A percentile compares a stretch with the other conserved stretches of the same genome.
Conservation (phyloP, 2,113 vertebrate species). For the Engystomops pustulosus region DNA sequence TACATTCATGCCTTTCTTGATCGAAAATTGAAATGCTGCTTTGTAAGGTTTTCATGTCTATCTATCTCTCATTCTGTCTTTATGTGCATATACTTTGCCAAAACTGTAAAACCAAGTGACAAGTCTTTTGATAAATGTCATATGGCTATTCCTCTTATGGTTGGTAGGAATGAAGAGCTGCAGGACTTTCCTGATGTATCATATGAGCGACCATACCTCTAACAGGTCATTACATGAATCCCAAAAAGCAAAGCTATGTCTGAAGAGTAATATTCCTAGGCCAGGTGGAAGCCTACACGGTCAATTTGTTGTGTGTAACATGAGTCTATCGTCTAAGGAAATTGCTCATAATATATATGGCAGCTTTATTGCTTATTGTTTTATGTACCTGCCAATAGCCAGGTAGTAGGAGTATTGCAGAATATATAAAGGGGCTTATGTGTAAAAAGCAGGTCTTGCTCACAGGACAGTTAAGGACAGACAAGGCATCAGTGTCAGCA, state of each 20-base stretch:
- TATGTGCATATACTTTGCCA: not conserved
- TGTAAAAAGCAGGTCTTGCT: too few species aligned
- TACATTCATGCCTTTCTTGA: too few species aligned
- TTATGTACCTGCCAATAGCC: too few species aligned
- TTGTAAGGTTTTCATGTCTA: too few species aligned
- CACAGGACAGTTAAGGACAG: too few species aligned
- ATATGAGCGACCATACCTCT: not conserved
- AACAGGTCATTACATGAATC: constrained; percentile 15
- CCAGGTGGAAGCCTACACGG: not conserved
- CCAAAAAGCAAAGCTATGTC: not conserved
- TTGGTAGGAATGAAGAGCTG: not conserved
- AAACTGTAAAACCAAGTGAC: too few species aligned
- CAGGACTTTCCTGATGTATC: not conserved
- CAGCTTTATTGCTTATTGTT: too few species aligned
- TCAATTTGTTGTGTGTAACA: not conserved
- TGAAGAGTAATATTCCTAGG: not conserved
- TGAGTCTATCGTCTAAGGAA: not conserved
- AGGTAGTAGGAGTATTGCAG: not conserved
- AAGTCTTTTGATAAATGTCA: too few species aligned
- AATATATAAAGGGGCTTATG: not conserved
- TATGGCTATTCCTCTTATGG: too few species aligned
- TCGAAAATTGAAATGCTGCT: too few species aligned
- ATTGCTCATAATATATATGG: constrained; percentile 1
- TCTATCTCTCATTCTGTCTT: not conserved
- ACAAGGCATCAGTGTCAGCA: too few species aligned